A percentile compares a stretch with the other conserved stretches of the same genome.
Evolutionary conservation across 2,888 invertebrate species (phyloP).

Genomic region (Drosophila longiperda): DNA sequence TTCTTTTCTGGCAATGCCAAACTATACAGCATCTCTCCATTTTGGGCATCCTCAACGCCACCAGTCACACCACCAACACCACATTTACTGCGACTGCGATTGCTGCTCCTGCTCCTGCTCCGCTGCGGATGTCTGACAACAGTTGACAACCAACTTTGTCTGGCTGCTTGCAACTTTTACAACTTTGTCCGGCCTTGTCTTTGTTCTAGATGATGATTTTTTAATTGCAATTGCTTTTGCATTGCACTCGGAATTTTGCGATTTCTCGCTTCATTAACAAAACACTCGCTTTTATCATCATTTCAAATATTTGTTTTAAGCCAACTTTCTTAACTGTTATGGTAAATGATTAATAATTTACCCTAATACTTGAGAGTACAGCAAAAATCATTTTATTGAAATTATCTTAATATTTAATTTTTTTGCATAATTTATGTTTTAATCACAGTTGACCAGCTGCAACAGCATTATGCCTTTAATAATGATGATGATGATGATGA

Average conservation of each 20-base stretch:
- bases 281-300: slow-evolving; percentile 36
- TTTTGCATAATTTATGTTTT: slow-evolving; percentile 19
- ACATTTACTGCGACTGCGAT: slow-evolving; percentile 9
- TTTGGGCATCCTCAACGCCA: slow-evolving; percentile 22
- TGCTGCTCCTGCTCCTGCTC: slow-evolving; percentile 11
- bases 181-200: slow-evolving; percentile 49
- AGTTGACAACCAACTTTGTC: slow-evolving; percentile 59
- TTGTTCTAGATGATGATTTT: slow-evolving; percentile 74
- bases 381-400: background rate
- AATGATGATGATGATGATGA: slow-evolving; percentile 19
- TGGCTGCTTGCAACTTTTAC: slow-evolving; percentile 59
- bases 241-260: slow-evolving; percentile 34
- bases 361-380: background rate
- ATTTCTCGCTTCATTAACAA: slow-evolving; percentile 64
- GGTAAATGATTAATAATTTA: too few species aligned
- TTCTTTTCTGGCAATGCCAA: slow-evolving; percentile 52
- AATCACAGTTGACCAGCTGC: slow-evolving; percentile 9
- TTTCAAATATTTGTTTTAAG: slow-evolving; percentile 1
- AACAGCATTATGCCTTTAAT: slow-evolving; percentile 14
- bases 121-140: slow-evolving; percentile 69
- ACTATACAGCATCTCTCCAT: slow-evolving; percentile 17
- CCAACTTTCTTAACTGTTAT: background rate
- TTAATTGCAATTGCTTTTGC: slow-evolving; percentile 70
- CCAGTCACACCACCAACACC: background rate
- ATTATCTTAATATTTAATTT: slow-evolving; percentile 20